A percentile compares a stretch with the other conserved stretches of the same genome.
Conservation (phyloP, 2,113 vertebrate genomes). For the Elachura formosa region DNA sequence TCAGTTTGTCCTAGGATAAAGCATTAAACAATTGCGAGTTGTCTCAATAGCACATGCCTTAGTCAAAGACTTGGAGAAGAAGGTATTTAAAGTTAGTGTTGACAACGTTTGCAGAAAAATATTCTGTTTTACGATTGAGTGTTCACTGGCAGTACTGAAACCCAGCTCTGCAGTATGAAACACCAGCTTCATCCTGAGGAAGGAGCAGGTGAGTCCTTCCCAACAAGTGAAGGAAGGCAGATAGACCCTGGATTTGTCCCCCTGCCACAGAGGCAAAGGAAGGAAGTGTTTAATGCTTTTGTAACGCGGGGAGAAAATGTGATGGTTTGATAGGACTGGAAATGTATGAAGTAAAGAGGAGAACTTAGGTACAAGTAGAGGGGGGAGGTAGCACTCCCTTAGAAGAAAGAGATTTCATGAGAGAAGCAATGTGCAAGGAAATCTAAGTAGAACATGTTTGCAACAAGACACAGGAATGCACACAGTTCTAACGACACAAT, state of each 20-base stretch:
- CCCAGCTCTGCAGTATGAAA: neutral
- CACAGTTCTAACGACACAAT: neutral
- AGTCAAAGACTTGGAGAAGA: neutral
- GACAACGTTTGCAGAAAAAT: neutral
- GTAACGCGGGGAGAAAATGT: neutral
- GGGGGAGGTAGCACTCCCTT: neutral
- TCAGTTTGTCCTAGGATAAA: neutral
- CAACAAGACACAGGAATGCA: neutral
- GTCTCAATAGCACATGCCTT: neutral
- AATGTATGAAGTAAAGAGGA: neutral
- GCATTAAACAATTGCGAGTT: neutral
- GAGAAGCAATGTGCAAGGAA: neutral
- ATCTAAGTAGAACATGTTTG: neutral
- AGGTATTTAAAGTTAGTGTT: neutral
- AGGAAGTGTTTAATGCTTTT: neutral
- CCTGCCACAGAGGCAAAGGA: neutral
- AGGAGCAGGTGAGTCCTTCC: neutral
- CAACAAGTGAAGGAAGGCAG: neutral
- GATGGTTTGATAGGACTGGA: neutral
- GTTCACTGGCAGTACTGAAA: rapidly evolving
- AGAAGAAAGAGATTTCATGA: neutral
- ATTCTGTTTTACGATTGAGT: neutral
- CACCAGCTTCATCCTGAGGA: neutral
- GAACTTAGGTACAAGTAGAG: neutral
- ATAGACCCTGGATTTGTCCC: neutral